phyloP scores from a whole-genome alignment of 2,113 vertebrate genomes.

The Pedetes capensis region DNA sequence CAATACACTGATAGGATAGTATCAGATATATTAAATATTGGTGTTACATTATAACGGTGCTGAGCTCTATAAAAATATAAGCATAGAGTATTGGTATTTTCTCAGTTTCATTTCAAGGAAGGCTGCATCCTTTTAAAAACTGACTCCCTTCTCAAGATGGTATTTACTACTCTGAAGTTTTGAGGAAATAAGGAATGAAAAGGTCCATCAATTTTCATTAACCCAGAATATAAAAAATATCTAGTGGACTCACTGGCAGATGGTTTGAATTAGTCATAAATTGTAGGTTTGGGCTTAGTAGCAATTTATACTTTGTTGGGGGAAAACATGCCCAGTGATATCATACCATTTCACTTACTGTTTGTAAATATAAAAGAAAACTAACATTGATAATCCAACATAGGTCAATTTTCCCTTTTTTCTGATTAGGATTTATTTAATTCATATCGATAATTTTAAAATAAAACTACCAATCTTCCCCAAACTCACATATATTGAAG shows the following conservation, averaged over 20 bases:
- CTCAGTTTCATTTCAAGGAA: not conserved
- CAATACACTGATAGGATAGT: not conserved
- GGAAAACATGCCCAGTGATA: not conserved
- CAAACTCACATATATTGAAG: not conserved
- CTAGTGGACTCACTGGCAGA: constrained; percentile 19
- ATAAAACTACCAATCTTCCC: not conserved
- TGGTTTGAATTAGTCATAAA: constrained; percentile 47
- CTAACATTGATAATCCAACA: not conserved
- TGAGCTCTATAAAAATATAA: constrained; percentile 17
- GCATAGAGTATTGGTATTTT: not conserved
- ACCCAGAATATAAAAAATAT: constrained; percentile 40
- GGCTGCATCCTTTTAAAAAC: not conserved
- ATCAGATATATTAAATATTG: not conserved
- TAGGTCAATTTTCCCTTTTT: not conserved
- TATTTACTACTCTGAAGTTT: constrained; percentile 16
- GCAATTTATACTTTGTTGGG: constrained; percentile 5
- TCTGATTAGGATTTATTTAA: not conserved
- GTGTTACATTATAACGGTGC: not conserved
- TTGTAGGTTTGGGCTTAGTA: not conserved
- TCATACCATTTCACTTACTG: not conserved
- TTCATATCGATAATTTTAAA: not conserved
- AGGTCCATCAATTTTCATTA: constrained; percentile 53
- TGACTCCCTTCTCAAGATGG: not conserved
- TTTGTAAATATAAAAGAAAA: constrained; percentile 5
- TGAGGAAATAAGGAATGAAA: constrained; percentile 13